Conservation (phyloP, 2,113 vertebrate species). For the Chlorodrepanis virens region DNA sequence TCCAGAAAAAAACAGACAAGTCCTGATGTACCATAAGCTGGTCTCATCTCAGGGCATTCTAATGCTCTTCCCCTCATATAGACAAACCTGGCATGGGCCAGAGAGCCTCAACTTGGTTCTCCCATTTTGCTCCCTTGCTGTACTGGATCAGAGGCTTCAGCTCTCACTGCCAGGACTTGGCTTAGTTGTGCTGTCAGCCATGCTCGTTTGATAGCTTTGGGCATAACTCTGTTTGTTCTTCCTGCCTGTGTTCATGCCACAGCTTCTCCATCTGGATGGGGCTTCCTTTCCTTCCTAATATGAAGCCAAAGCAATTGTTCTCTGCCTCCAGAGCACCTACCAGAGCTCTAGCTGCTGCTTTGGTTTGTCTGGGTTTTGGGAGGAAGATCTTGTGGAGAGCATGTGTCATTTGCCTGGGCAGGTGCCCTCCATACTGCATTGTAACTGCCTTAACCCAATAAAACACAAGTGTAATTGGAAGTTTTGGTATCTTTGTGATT, state of each 20-base stretch:
- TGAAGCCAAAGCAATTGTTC: neutral
- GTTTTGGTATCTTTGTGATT: neutral
- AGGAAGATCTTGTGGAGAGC: neutral
- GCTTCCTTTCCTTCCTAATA: neutral
- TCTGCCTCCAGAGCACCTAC: neutral
- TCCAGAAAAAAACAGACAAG: neutral
- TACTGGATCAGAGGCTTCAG: neutral
- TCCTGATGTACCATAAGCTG: neutral
- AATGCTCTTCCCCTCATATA: neutral
- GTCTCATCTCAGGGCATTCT: neutral
- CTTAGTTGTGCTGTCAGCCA: neutral
- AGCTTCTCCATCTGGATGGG: neutral
- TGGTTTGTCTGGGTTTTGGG: neutral
- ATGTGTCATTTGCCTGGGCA: neutral
- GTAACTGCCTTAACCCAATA: constrained; percentile 34
- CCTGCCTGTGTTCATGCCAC: neutral
- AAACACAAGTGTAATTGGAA: neutral
- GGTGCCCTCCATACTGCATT: neutral
- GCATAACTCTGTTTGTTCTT: neutral
- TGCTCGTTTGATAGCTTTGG: neutral
- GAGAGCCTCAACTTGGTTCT: neutral
- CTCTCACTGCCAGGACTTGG: neutral
- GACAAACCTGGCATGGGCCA: neutral
- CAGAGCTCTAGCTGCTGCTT: neutral
- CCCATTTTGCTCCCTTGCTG: neutral